Base-by-base conservation (phyloP, 92 coral and sea anemone species). In the Desmophyllum pertusum region DNA sequence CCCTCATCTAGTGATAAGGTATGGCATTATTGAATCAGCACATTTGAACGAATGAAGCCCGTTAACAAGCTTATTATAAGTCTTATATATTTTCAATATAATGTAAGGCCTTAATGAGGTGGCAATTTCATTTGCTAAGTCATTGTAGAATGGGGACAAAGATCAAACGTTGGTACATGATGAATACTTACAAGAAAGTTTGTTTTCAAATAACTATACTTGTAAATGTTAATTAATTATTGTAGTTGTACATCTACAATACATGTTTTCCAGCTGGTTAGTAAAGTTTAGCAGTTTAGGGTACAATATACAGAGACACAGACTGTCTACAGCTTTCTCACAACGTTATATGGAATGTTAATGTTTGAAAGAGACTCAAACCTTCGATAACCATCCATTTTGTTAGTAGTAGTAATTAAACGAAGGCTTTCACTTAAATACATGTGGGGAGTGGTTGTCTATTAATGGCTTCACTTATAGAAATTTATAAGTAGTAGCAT, bases 1-100 rank as follows among this genome's bases (percentile, higher is more conserved):
- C 43, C 42, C 3, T n/a, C 73, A 10, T 39, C 73, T 11, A 1
- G 31, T 40, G 51, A 35, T 9, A 36, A 80, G 84, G 84, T 80
- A 80, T 38, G 84, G 70, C 25, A 35, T 15, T 13, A 6, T 13
- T 65, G 17, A 17, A 18, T 0, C 19, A 65, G 39, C 9, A 23
- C 39, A 31, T 65, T 15, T 31, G 33, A 1, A 6, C 13, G 7
- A 13, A 48, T 21, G 17, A 48, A 48, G 6, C 0, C 10, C 48
- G 48, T 43, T 7, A 43, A 43, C 7, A 3, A 0, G 53, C 53
- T 21, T n/a, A n/a, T n/a, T n/a, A n/a, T n/a, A n/a, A n/a, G n/a
- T n/a, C n/a, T n/a, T n/a, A n/a, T n/a, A n/a, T n/a, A n/a, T n/a
- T n/a, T n/a, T n/a, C n/a, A n/a, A n/a, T n/a, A n/a, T n/a, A n/a